Conservation (phyloP, 1,140 invertebrate genomes). For the Bombus waltoni region DNA sequence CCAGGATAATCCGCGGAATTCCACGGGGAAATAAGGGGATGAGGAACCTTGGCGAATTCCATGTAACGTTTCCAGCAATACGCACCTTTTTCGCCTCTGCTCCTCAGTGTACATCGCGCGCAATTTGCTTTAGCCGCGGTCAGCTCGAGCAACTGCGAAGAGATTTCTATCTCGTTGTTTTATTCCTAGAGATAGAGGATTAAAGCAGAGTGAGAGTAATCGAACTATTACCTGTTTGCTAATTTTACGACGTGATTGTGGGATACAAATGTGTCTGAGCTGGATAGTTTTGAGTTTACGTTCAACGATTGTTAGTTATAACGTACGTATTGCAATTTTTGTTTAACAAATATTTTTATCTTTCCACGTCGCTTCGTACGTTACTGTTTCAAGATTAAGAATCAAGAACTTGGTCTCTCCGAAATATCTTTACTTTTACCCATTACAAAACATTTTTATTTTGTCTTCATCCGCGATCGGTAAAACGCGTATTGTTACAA, state of each 20-base stretch:
- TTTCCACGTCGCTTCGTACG: no score
- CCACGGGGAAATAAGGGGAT: slow-evolving; percentile 13
- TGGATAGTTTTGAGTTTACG: no score
- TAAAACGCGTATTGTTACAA: no score
- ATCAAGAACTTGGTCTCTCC: no score
- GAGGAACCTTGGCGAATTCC: slow-evolving; percentile 14
- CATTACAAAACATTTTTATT: no score
- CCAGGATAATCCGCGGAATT: slow-evolving; percentile 64
- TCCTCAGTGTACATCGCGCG: slow-evolving; percentile 35
- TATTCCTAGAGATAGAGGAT: not conserved
- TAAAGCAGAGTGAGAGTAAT: no score
- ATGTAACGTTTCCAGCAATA: slow-evolving; percentile 26
- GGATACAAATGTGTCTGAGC: not conserved
- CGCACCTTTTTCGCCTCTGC: slow-evolving; percentile 18
- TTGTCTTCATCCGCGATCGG: no score
- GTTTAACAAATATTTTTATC: no score
- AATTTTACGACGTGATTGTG: not conserved
- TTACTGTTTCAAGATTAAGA: no score
- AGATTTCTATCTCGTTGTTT: slow-evolving; percentile 4
- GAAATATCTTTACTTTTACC: no score
- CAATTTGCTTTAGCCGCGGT: slow-evolving; percentile 50
- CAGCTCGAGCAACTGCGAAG: not conserved
- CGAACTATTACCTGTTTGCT: not conserved
- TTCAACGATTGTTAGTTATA: no score
- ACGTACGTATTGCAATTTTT: no score